phyloP scores from a whole-genome alignment of 2,797 vertebrate genomes.

The Danio tinwini region DNA sequence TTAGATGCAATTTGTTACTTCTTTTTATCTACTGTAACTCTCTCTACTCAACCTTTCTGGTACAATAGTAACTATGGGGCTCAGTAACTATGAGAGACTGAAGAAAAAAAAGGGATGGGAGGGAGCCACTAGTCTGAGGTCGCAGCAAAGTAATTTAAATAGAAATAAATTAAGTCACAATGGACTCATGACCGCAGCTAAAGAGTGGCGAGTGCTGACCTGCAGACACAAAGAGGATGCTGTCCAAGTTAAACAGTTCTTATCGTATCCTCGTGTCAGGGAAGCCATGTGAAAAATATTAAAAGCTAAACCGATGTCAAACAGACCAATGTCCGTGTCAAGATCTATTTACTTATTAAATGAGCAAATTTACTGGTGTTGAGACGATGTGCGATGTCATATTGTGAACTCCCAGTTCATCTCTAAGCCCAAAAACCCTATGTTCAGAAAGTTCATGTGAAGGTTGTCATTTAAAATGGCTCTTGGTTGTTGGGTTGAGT shows the following conservation, averaged over 20 bases:
- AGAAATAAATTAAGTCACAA: constrained; percentile 47
- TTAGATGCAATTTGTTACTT: neutral
- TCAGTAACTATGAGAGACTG: constrained; percentile 7
- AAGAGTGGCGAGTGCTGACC: constrained; percentile 19
- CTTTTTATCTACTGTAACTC: neutral
- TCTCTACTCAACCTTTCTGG: neutral
- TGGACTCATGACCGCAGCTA: constrained; percentile 5
- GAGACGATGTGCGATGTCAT: neutral
- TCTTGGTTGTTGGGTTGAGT: constrained; percentile 33
- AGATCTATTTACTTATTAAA: neutral
- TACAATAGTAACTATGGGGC: constrained; percentile 3
- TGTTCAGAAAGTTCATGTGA: neutral
- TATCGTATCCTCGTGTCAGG: neutral
- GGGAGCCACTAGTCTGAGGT: constrained; percentile 15
- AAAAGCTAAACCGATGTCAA: constrained; percentile 13
- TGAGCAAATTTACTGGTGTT: neutral
- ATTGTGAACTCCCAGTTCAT: neutral
- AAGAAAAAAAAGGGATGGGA: neutral
- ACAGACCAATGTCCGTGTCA: neutral
- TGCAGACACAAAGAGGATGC: neutral
- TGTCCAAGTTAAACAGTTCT: constrained; percentile 24
- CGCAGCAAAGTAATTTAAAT: constrained; percentile 50
- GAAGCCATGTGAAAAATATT: constrained; percentile 13
- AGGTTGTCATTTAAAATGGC: neutral
- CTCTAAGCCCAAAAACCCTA: neutral